Evolutionary conservation across 2,113 vertebrate species (phyloP), one percentile per base, ranked within the genome.

Genomic region (Talpa occidentalis): DNA sequence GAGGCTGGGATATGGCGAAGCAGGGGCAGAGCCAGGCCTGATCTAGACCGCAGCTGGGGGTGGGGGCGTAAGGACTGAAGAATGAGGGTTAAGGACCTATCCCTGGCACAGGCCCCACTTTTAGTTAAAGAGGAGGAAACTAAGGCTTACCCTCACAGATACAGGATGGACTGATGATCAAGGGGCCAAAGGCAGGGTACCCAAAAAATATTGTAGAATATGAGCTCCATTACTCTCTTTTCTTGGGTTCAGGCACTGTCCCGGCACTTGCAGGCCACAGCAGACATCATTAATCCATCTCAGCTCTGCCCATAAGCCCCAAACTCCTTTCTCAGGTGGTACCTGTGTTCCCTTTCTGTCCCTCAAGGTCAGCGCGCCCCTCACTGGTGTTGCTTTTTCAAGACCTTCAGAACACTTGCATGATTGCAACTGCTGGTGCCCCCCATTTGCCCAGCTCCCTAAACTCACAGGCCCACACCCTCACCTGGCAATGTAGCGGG

Each of bases 401-500:
- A 19, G 66, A 32, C 0, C 0, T 14, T 32, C 17, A 10, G 44
- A 22, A 28, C 8, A 3, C 15, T 0, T 1, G 54, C 10, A 1
- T 0, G 32, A 26, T 3, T 5, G 21, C 0, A 5, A 40, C 35
- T 11, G 14, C 47, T 3, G 0, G 15, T 5, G 44, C 42, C 17
- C 72, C 5, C 73, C 3, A 6, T 17, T 0, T 4, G 6, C 21
- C 6, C 42, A 24, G 21, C 87, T 11, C 6, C 14, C 49, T n/a
- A 2, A 6, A 54, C 32, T 40, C 64, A 4, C 5, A 26, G 52
- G 35, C 56, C 26, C 32, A 7, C 6, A 54, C 32, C 90, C 97
- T 97, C 97, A 99, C 99, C 99, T 98, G 96, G 99, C 98, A 6
- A 99, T 99, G 96, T 98, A 99, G 64, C 99, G 98, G 47, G 99